A percentile compares a stretch with the other conserved stretches of the same genome.
These are phyloP conservation scores for Oncorhynchus mykiss DNA, from an alignment of 2,113 vertebrate species.

Conservation along the genomic window DNA sequence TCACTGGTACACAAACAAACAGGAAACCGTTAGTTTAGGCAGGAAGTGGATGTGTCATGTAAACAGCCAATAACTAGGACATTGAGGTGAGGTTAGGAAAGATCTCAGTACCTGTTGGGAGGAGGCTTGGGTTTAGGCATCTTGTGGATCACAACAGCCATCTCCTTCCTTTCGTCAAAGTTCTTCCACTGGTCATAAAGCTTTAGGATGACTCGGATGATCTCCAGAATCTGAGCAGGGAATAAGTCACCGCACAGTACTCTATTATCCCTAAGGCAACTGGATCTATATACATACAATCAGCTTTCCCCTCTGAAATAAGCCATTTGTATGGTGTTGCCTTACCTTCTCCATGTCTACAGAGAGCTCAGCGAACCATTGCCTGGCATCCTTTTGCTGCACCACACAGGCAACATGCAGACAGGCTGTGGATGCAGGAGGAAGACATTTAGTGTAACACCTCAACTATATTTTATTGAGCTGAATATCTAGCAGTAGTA, in stretches of 20 bases:
- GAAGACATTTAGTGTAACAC: background rate
- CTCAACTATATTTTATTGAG: background rate
- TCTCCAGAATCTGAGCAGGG: slow-evolving; percentile 90
- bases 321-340: background rate
- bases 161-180: slow-evolving; percentile 98
- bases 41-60: background rate
- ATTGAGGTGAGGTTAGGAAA: too few relatives aligned
- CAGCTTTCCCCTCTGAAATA: background rate
- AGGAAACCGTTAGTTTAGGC: background rate
- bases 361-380: slow-evolving; percentile 98
- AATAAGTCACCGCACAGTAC: background rate
- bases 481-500: slow-evolving; percentile 1
- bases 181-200: slow-evolving; percentile 99
- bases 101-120: slow-evolving; percentile 86
- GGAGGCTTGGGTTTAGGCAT: slow-evolving; percentile 99
- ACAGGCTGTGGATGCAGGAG: slow-evolving; percentile 78
- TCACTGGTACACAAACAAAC: slow-evolving; percentile 76
- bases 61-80: too few relatives aligned
- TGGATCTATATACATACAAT: background rate
- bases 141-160: slow-evolving; percentile 94
- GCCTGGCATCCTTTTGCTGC: slow-evolving; percentile 97
- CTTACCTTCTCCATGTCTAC: slow-evolving; percentile 99
- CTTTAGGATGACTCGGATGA: slow-evolving; percentile 98
- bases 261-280: background rate
- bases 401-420: slow-evolving; percentile 98